Conservation (phyloP, 2,113 vertebrate genomes). For the Ellobius talpinus region DNA sequence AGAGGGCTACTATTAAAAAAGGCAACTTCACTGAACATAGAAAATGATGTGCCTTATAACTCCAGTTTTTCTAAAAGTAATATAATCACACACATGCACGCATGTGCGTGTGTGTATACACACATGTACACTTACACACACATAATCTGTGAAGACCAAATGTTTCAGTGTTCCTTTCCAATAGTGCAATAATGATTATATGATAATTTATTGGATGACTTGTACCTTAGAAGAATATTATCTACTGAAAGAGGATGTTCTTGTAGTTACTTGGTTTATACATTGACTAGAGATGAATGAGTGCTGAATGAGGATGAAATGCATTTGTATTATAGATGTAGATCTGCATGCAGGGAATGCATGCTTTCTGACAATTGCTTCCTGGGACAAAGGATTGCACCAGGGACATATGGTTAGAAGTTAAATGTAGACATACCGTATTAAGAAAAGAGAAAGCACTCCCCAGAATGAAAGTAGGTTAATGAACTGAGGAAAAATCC, state of each 20-base stretch:
- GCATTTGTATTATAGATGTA: fast-evolving
- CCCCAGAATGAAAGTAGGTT: background rate
- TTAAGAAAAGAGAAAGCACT: background rate
- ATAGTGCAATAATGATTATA: no score
- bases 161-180: background rate
- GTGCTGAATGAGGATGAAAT: no score
- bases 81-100: background rate
- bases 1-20: background rate
- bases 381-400: background rate
- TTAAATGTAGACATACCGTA: background rate
- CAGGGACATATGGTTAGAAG: background rate
- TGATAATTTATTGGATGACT: background rate
- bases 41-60: background rate
- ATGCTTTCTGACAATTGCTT: background rate
- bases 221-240: background rate
- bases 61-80: background rate
- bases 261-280: background rate
- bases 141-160: background rate
- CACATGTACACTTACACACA: background rate
- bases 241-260: background rate
- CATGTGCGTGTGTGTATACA: no score
- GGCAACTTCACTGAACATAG: background rate
- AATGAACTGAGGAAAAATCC: background rate
- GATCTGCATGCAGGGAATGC: background rate
- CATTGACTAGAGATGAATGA: background rate